Evolutionary conservation across 2,888 invertebrate genomes (phyloP).

Genomic region (Fabriciana adippe): DNA sequence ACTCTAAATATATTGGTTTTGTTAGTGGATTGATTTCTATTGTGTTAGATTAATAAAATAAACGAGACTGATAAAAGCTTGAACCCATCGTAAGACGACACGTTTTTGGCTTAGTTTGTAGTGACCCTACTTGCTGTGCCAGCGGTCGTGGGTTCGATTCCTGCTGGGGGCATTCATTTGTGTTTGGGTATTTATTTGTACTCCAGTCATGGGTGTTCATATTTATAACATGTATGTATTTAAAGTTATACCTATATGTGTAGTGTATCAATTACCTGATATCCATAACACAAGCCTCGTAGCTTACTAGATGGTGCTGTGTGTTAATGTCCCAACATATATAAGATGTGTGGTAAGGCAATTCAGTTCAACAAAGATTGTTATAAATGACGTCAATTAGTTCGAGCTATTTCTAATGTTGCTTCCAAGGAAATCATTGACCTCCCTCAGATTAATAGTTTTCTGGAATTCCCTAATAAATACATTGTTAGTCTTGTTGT

Average conservation of each 20-base stretch:
- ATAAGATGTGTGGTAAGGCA: conserved; percentile 14
- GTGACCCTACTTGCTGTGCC: too few species aligned
- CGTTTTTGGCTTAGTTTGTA: too few species aligned
- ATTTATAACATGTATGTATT: too few species aligned
- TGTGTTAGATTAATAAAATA: conserved; percentile 2
- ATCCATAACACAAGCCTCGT: too few species aligned
- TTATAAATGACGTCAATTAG: conserved; percentile 21
- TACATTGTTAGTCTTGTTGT: background rate
- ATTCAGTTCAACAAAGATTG: conserved; percentile 22
- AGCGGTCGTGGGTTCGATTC: too few species aligned
- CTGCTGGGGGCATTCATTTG: too few species aligned
- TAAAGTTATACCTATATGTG: too few species aligned
- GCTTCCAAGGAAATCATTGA: conserved; percentile 17
- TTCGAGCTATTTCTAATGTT: conserved; percentile 12
- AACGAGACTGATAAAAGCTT: conserved; percentile 1
- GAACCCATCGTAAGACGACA: conserved; percentile 10
- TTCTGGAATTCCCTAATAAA: conserved; percentile 9
- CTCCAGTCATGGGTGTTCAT: too few species aligned
- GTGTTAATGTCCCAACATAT: too few species aligned
- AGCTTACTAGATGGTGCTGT: too few species aligned
- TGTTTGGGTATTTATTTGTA: too few species aligned
- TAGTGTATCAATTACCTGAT: too few species aligned
- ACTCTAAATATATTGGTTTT: background rate
- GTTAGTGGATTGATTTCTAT: background rate
- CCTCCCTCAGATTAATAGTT: conserved; percentile 9